These are phyloP conservation scores for Cossypha polioptera DNA, from an alignment of 2,797 vertebrate genomes.

Conservation along the genomic window DNA sequence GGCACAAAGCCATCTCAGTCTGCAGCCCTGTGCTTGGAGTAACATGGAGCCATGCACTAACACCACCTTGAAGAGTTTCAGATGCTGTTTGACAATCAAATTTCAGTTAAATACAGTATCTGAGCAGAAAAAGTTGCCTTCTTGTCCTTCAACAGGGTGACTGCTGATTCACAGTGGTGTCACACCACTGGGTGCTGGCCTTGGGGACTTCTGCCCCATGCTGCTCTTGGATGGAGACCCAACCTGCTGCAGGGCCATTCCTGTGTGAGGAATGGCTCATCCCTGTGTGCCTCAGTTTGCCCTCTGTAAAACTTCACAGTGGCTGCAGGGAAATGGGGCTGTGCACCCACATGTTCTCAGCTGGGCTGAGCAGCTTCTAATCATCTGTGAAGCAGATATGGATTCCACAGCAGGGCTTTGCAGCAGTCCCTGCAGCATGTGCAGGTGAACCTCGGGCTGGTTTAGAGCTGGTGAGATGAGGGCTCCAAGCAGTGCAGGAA, in stretches of 20 bases:
- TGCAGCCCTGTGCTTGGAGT: not conserved
- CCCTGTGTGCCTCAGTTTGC: not conserved
- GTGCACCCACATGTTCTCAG: not conserved
- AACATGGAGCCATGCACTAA: fast-evolving
- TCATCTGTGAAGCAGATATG: fast-evolving
- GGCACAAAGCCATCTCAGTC: not conserved
- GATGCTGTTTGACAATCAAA: not conserved
- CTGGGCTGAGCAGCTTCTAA: not conserved
- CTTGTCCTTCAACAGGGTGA: not conserved
- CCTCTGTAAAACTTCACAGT: not conserved
- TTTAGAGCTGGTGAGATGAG: not conserved
- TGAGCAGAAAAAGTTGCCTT: not conserved
- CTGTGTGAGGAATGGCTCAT: too few relatives aligned
- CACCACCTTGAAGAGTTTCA: not conserved
- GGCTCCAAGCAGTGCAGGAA: not conserved
- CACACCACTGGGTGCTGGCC: not conserved
- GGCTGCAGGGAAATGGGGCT: not conserved
- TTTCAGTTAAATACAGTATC: not conserved
- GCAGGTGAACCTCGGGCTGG: not conserved
- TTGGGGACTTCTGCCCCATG: fast-evolving
- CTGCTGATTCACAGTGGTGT: not conserved
- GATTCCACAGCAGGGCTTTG: not conserved
- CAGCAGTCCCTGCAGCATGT: not conserved
- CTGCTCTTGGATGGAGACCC: not conserved
- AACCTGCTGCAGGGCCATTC: not conserved